phyloP scores from a whole-genome alignment of 2,888 invertebrate genomes.

The Xestia xanthographa region DNA sequence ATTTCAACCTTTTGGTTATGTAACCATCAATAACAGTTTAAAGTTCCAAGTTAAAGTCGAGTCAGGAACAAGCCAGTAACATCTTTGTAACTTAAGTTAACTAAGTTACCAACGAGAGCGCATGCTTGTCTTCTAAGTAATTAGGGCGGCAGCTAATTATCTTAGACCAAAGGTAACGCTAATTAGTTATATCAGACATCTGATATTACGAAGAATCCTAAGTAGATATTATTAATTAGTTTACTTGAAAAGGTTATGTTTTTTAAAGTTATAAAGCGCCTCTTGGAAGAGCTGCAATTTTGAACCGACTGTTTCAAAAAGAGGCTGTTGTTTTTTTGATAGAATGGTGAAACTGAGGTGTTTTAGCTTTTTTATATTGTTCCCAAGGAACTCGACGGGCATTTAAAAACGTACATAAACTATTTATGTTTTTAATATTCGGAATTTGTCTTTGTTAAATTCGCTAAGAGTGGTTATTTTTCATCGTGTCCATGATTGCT shows the following conservation, averaged over 20 bases:
- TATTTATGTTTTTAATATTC: background rate
- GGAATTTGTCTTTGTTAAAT: background rate
- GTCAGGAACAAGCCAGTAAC: conserved; percentile 17
- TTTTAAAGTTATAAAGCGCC: background rate
- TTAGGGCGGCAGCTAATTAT: conserved; percentile 40
- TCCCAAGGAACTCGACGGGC: background rate
- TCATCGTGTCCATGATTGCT: background rate
- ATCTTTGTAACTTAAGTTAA: conserved; percentile 37
- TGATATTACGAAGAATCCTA: conserved; percentile 27
- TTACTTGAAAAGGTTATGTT: background rate
- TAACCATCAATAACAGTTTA: conserved; percentile 32
- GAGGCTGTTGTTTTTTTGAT: background rate
- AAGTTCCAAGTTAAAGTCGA: conserved; percentile 29
- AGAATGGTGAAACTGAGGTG: background rate
- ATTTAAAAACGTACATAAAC: background rate
- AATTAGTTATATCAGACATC: conserved; percentile 22
- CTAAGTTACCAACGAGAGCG: conserved; percentile 36
- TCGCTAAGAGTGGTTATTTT: background rate
- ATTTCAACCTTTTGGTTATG: conserved; percentile 18
- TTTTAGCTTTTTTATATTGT: background rate
- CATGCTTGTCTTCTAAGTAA: conserved; percentile 29
- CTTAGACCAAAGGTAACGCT: conserved; percentile 23
- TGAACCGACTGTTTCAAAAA: background rate
- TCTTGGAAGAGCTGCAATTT: background rate
- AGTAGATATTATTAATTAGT: conserved; percentile 1